Base-by-base conservation (phyloP, 2,113 vertebrate species). In the Sylvia atricapilla region DNA sequence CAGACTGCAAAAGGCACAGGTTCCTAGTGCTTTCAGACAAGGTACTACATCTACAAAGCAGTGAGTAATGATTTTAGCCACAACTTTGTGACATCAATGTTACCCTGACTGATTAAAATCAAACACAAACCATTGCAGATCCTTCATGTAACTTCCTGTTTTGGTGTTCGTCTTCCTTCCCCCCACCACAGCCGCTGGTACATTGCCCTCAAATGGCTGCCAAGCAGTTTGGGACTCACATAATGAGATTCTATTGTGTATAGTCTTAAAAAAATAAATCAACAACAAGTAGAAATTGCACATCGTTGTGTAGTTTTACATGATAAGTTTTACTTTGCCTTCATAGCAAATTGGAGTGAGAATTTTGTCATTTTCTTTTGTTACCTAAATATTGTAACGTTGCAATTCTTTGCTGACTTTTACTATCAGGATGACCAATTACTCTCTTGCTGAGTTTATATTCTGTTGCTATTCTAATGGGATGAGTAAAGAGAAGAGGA, bases 381-480 rank as follows among this genome's bases (percentile, higher is more conserved):
- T 77, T 85, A 64, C 41, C 25, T 63, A 72, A 64, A 25, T 84
- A 62, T 15, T 60, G 5, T 77, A 33, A 66, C 43, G 15, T 44
- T 84, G 66, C 1, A 4, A 44, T 39, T 74, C 46, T 69, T 31
- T 35, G n/a, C 23, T 78, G 60, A 78, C 47, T 84, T 82, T 86
- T 81, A n/a, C 60, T 15, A 11, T 79, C 53, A 30, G n/a, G 58
- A 76, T 91, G 69, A 84, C 24, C 44, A 64, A 53, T 84, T 92
- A 19, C 10, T 27, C 20, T 77, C 22, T 63, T 83, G 53, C 30
- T 84, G 67, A 59, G 89, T 81, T 96, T 84, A 84, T 90, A n/a
- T 75, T 92, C 60, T 78, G 46, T 87, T 94, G 24, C 80, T 89
- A 43, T 93, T 82, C 73, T 92, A 75, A 91, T 53, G 20, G 56